These are phyloP conservation scores for Oncorhynchus mykiss DNA, from an alignment of 2,113 vertebrate genomes.

Conservation along the genomic window DNA sequence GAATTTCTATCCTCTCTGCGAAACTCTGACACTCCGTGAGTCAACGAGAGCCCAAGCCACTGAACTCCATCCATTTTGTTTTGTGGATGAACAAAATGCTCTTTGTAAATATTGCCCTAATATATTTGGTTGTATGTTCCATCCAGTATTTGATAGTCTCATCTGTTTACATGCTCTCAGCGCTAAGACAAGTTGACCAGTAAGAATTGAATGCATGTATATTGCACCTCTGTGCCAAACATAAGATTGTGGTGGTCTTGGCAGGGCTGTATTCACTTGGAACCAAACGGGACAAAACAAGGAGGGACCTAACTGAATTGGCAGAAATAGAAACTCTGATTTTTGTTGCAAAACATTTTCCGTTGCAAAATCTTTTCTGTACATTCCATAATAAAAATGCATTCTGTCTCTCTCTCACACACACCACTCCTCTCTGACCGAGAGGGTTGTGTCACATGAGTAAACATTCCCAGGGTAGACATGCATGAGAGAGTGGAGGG, in stretches of 20 bases:
- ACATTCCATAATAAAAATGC: background rate
- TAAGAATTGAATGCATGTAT: conserved; percentile 54
- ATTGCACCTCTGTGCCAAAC: conserved; percentile 43
- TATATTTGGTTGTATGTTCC: background rate
- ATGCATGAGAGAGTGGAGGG: conserved; percentile 4
- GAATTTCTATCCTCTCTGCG: conserved; percentile 47
- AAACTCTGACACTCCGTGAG: conserved; percentile 28
- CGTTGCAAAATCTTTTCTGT: conserved; percentile 3
- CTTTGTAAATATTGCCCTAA: background rate
- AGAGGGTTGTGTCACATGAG: no score
- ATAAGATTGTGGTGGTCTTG: conserved; percentile 37
- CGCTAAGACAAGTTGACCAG: conserved; percentile 3
- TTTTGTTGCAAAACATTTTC: no score
- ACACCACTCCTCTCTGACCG: no score
- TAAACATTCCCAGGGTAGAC: conserved; percentile 21
- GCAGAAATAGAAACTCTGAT: no score
- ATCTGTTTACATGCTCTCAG: conserved; percentile 13
- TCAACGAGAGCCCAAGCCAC: conserved; percentile 52
- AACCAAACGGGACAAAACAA: background rate
- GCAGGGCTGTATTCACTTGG: background rate
- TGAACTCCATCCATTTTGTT: conserved; percentile 27
- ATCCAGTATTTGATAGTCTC: conserved; percentile 15
- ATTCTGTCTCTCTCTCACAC: background rate
- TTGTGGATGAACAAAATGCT: conserved; percentile 11
- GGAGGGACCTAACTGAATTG: no score